Evolutionary conservation across 1,140 invertebrate species (phyloP).

Genomic region (Bactericera cockerelli): DNA sequence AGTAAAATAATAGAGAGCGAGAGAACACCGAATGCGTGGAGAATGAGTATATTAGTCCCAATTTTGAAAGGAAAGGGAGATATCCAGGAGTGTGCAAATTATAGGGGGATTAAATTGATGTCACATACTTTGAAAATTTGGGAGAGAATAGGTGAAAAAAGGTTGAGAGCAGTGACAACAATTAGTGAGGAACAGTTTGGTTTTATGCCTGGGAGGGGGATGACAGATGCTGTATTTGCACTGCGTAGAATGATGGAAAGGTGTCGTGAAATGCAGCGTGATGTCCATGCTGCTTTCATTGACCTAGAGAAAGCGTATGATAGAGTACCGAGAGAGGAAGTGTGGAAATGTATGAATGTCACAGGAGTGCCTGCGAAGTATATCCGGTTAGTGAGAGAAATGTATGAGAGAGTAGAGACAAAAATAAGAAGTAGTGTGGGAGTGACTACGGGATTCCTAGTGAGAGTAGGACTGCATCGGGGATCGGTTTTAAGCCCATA

Average conservation of each 20-base stretch:
- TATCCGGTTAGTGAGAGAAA: background rate
- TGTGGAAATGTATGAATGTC: conserved; percentile 5
- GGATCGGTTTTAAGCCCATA: background rate
- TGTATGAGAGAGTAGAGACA: background rate
- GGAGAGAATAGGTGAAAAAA: background rate
- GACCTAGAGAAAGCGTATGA: conserved; percentile 9
- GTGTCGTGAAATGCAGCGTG: too few relatives aligned
- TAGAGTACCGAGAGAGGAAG: conserved; percentile 7
- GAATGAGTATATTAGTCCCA: conserved; percentile 8
- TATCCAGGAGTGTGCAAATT: conserved; percentile 9
- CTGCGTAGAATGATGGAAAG: background rate
- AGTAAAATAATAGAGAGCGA: background rate
- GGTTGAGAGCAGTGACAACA: background rate
- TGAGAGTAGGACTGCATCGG: background rate
- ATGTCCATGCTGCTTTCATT: too few relatives aligned
- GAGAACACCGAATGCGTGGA: conserved; percentile 10
- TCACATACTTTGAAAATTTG: conserved; percentile 12
- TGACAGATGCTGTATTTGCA: background rate
- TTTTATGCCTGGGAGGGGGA: background rate
- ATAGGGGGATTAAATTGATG: conserved; percentile 10
- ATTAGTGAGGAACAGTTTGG: background rate
- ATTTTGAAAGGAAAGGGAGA: conserved; percentile 12
- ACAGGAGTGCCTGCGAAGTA: background rate
- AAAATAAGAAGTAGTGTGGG: conserved; percentile 5
- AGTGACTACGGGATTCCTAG: background rate